Conservation (phyloP, 2,888 invertebrate genomes). For the Physocephala rufipes region DNA sequence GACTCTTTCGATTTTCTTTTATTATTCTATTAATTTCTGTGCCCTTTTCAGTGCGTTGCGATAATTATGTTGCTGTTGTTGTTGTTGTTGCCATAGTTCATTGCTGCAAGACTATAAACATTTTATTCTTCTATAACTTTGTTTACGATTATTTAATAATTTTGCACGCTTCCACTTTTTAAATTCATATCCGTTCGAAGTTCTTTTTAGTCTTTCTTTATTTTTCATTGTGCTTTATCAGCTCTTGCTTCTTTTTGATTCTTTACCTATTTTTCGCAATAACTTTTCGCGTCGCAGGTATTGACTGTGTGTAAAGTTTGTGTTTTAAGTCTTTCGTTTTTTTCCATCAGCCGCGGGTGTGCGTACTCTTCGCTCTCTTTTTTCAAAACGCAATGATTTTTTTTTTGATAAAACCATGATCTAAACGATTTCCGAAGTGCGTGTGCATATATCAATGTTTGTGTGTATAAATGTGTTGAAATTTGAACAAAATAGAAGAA, state of each 20-base stretch:
- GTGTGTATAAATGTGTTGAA: too few relatives aligned
- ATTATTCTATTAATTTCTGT: background rate
- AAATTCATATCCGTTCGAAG: constrained; percentile 27
- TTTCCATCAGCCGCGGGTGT: constrained; percentile 18
- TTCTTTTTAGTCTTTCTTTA: constrained; percentile 14
- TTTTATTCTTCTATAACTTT: constrained; percentile 1
- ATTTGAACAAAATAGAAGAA: too few relatives aligned
- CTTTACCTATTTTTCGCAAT: constrained; percentile 19
- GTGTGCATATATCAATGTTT: too few relatives aligned
- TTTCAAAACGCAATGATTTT: too few relatives aligned
- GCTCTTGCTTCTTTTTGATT: constrained; percentile 8
- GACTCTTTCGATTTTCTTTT: background rate
- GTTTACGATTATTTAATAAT: background rate
- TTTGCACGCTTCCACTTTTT: constrained; percentile 26
- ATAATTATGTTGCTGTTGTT: background rate
- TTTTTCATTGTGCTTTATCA: background rate
- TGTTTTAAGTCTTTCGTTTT: constrained; percentile 31
- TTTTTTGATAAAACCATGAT: too few relatives aligned
- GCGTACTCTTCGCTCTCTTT: background rate
- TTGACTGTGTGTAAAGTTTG: constrained; percentile 24
- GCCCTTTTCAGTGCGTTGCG: background rate
- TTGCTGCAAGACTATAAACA: background rate
- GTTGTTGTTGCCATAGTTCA: background rate
- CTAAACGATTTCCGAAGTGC: too few relatives aligned
- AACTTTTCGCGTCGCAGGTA: background rate